A percentile compares a stretch with the other conserved stretches of the same genome.
phyloP scores from a whole-genome alignment of 2,888 invertebrate genomes.

The Netelia inedita region DNA sequence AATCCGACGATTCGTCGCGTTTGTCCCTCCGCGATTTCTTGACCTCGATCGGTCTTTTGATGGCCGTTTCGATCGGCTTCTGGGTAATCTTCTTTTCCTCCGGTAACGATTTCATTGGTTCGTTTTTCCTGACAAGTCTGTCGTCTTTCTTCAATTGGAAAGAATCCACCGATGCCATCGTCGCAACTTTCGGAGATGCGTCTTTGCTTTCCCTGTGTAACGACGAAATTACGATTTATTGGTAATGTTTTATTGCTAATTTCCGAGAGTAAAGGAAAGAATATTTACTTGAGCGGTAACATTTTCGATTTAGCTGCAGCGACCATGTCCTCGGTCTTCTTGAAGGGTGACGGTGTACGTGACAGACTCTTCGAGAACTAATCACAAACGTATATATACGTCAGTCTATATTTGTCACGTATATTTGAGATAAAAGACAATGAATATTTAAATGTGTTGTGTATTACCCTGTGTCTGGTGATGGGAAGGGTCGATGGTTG shows the following conservation, averaged over 20 bases:
- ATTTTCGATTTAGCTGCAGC: slow-evolving; percentile 75
- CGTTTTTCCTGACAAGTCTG: slow-evolving; percentile 67
- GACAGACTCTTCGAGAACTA: slow-evolving; percentile 92
- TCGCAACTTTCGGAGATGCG: slow-evolving; percentile 80
- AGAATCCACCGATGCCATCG: slow-evolving; percentile 76
- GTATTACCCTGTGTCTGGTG: slow-evolving; percentile 81
- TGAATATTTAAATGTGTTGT: background rate
- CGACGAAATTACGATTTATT: slow-evolving; percentile 16
- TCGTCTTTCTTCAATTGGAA: slow-evolving; percentile 83
- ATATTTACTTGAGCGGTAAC: slow-evolving; percentile 63
- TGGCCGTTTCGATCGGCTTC: slow-evolving; percentile 76
- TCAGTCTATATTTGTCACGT: slow-evolving; percentile 4
- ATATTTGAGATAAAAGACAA: background rate
- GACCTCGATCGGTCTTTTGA: slow-evolving; percentile 79
- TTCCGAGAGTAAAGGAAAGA: background rate
- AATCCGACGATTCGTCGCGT: slow-evolving; percentile 81
- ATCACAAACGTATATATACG: slow-evolving; percentile 47
- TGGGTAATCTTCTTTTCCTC: slow-evolving; percentile 81
- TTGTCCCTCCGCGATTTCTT: slow-evolving; percentile 81
- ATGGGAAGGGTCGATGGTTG: slow-evolving; percentile 77
- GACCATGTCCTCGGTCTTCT: slow-evolving; percentile 87
- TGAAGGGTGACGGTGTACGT: slow-evolving; percentile 94
- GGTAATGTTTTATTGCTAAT: background rate
- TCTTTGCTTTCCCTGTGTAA: slow-evolving; percentile 79
- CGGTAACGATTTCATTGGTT: slow-evolving; percentile 72